phyloP scores from a whole-genome alignment of 2,888 invertebrate genomes.

The Pyrgus malvae region DNA sequence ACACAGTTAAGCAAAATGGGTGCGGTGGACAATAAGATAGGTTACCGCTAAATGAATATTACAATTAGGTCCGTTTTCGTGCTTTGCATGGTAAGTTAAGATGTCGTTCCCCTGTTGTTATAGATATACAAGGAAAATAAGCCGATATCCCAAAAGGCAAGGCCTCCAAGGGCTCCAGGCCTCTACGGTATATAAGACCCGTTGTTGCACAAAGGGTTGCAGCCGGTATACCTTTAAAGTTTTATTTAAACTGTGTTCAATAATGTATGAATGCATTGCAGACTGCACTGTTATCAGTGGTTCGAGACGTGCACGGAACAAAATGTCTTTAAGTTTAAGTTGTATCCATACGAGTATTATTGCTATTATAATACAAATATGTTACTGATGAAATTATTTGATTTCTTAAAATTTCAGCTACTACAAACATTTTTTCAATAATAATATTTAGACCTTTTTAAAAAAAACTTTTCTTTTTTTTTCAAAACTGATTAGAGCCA shows the following conservation, averaged over 20 bases:
- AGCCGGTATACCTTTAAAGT: neutral
- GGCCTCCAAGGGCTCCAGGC: too few relatives aligned
- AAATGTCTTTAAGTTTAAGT: neutral
- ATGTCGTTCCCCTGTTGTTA: too few relatives aligned
- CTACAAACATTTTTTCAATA: neutral
- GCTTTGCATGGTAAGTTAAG: too few relatives aligned
- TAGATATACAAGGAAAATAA: too few relatives aligned
- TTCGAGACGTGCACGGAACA: constrained; percentile 6
- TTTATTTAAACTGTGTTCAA: constrained; percentile 3
- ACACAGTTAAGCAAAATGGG: too few relatives aligned
- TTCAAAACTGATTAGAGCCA: too few relatives aligned
- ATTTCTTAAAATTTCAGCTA: neutral
- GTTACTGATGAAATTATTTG: neutral
- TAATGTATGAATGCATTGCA: constrained; percentile 4
- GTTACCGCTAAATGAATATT: too few relatives aligned
- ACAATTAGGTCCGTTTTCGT: too few relatives aligned
- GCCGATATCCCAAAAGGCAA: too few relatives aligned
- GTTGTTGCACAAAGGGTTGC: neutral
- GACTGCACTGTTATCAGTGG: neutral
- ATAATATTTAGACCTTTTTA: too few relatives aligned
- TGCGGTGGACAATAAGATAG: too few relatives aligned
- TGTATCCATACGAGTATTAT: neutral
- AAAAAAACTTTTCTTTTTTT: too few relatives aligned
- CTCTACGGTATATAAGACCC: neutral
- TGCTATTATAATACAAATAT: neutral